phyloP scores from a whole-genome alignment of 2,888 invertebrate genomes.

The Spilarctia lutea region DNA sequence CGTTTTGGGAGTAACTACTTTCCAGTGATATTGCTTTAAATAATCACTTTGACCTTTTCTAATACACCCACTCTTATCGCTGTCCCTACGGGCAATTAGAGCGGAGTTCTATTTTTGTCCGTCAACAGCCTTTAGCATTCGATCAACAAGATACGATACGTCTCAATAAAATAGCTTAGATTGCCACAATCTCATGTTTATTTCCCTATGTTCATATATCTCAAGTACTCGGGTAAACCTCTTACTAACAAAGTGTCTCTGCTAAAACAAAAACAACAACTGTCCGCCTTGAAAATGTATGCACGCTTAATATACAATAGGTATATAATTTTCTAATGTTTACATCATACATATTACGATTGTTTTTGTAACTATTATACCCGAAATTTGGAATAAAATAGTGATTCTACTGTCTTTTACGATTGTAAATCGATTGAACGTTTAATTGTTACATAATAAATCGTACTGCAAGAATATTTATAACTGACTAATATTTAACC shows the following conservation, averaged over 20 bases:
- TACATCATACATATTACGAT: neutral
- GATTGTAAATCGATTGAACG: too few relatives aligned
- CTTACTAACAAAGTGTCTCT: too few relatives aligned
- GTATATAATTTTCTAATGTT: too few relatives aligned
- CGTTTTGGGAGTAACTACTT: neutral
- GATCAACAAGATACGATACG: neutral
- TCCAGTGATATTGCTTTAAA: neutral
- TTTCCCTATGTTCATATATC: neutral
- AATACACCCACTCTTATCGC: neutral
- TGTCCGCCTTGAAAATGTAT: neutral
- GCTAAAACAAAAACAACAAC: neutral
- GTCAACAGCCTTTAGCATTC: constrained; percentile 8
- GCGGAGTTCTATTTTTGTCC: constrained; percentile 9
- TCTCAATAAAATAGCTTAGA: neutral
- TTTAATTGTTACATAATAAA: too few relatives aligned
- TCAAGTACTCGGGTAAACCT: neutral
- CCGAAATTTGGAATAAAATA: too few relatives aligned
- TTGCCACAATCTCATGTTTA: neutral
- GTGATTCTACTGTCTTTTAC: too few relatives aligned
- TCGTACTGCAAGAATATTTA: too few relatives aligned
- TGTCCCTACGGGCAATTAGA: neutral
- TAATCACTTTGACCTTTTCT: constrained; percentile 1
- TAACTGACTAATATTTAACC: too few relatives aligned
- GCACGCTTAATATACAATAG: neutral
- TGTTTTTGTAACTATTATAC: too few relatives aligned